These are phyloP conservation scores for Lordiphosa collinella DNA, from an alignment of 1,140 invertebrate genomes.

Conservation along the genomic window DNA sequence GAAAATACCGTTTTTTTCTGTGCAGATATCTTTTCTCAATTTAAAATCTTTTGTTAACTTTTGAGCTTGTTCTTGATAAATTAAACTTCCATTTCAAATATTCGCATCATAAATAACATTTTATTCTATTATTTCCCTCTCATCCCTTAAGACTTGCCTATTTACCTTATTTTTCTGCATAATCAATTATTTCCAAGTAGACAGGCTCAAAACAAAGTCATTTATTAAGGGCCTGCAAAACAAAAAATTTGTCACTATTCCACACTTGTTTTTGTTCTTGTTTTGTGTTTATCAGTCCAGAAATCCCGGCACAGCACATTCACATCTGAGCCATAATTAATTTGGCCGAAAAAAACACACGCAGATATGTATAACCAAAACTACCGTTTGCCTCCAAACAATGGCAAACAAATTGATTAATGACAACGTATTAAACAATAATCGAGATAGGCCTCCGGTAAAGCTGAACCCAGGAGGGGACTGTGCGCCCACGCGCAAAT, in stretches of 20 bases:
- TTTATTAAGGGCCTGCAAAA: conserved; percentile 54
- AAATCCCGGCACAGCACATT: conserved; percentile 20
- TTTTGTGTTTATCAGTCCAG: conserved; percentile 53
- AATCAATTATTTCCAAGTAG: conserved; percentile 56
- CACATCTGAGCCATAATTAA: conserved; percentile 60
- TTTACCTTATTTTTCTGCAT: conserved; percentile 13
- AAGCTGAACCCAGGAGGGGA: conserved; percentile 35
- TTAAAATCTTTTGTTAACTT: no score
- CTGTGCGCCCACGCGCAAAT: conserved; percentile 57
- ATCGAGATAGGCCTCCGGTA: conserved; percentile 66
- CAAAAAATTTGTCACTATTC: conserved; percentile 72
- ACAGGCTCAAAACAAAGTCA: conserved; percentile 63
- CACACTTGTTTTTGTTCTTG: conserved; percentile 51
- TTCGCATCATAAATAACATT: conserved; percentile 2
- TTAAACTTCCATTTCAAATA: conserved; percentile 9
- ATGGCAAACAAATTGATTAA: conserved; percentile 77
- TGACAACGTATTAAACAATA: conserved; percentile 76
- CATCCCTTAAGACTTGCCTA: conserved; percentile 24
- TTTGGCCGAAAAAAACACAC: conserved; percentile 46
- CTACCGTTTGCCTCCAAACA: conserved; percentile 55
- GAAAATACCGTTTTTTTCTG: no score
- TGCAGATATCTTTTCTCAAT: no score
- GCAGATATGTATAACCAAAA: conserved; percentile 26
- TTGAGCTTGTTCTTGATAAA: conserved; percentile 13
- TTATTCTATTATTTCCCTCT: conserved; percentile 4